These are phyloP conservation scores for Vanessa tameamea DNA, from an alignment of 1,140 invertebrate genomes.

Conservation along the genomic window DNA sequence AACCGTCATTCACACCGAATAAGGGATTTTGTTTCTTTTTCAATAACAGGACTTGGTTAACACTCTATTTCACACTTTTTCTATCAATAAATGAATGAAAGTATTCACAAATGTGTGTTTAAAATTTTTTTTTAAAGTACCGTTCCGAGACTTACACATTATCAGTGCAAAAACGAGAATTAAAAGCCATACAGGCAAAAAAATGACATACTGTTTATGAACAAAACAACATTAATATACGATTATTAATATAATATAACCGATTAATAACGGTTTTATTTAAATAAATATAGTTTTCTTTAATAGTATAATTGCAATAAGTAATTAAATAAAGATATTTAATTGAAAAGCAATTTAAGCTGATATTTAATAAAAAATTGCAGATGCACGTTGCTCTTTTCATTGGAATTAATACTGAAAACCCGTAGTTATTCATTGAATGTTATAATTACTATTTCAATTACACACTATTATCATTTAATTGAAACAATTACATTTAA, in stretches of 20 bases:
- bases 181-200: too few relatives aligned
- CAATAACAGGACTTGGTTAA: background rate
- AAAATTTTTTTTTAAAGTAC: background rate
- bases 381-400: background rate
- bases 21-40: slow-evolving; percentile 19
- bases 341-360: background rate
- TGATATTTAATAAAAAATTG: background rate
- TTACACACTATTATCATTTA: background rate
- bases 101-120: background rate
- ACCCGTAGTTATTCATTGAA: background rate
- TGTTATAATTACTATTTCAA: background rate
- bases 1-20: slow-evolving; percentile 17
- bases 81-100: too few relatives aligned
- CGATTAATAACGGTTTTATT: too few relatives aligned
- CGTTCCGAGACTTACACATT: background rate
- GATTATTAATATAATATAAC: too few relatives aligned
- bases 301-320: background rate
- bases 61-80: slow-evolving; percentile 9
- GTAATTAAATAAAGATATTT: slow-evolving; percentile 1
- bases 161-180: too few relatives aligned
- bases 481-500: background rate
- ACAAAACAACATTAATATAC: too few relatives aligned
- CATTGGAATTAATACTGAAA: background rate
- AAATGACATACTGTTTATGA: too few relatives aligned
- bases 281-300: background rate